Conservation (phyloP, 92 coral and sea anemone genomes). For the Galaxea fascicularis region DNA sequence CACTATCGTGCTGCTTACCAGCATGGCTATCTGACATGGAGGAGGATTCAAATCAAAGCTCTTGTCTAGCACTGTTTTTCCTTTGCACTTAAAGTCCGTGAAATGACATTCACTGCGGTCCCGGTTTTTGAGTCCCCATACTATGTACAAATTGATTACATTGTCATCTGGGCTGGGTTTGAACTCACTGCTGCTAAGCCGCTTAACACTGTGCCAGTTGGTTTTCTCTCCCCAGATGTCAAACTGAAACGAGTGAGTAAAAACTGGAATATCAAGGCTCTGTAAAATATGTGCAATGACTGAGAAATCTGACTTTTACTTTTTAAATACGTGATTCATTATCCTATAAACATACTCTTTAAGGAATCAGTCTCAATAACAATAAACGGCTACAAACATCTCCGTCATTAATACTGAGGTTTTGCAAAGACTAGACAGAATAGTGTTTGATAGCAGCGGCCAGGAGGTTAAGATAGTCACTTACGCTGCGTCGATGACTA, state of each 20-base stretch:
- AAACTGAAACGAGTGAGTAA: conserved; percentile 34
- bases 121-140: conserved; percentile 79
- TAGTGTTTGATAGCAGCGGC: too few relatives aligned
- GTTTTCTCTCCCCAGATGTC: conserved; percentile 77
- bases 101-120: conserved; percentile 77
- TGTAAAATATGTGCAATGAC: too few relatives aligned
- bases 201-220: conserved; percentile 74
- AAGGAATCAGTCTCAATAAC: too few relatives aligned
- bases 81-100: conserved; percentile 81
- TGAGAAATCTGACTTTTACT: too few relatives aligned
- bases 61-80: conserved; percentile 70
- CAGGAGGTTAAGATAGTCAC: too few relatives aligned
- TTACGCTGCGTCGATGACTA: too few relatives aligned
- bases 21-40: conserved; percentile 78
- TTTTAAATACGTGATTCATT: too few relatives aligned
- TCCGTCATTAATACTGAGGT: too few relatives aligned
- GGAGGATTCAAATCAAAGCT: conserved; percentile 80
- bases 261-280: not conserved
- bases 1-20: conserved; percentile 44
- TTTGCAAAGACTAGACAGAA: too few relatives aligned
- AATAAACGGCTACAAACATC: too few relatives aligned
- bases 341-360: too few relatives aligned
- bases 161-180: conserved; percentile 79
- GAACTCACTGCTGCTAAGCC: conserved; percentile 60
- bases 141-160: conserved; percentile 66